A percentile compares a stretch with the other conserved stretches of the same genome.
phyloP scores from a whole-genome alignment of 2,888 invertebrate species.

The Lepidonotus clava region DNA sequence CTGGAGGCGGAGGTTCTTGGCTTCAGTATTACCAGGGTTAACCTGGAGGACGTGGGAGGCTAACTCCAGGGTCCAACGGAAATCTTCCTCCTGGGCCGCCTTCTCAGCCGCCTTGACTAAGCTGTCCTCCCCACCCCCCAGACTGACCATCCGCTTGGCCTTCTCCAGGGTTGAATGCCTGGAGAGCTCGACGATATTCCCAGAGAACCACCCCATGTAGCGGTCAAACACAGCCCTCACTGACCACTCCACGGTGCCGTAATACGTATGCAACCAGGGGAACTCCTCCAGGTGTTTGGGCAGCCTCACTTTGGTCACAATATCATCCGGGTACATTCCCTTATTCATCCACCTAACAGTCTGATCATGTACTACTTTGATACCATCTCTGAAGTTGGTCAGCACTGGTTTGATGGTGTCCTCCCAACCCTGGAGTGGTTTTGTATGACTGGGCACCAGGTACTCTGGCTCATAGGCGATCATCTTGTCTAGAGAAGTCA shows the following conservation, averaged over 20 bases:
- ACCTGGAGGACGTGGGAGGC: slow-evolving; percentile 64
- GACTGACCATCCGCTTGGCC: slow-evolving; percentile 66
- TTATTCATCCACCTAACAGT: slow-evolving; percentile 73
- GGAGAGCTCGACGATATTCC: slow-evolving; percentile 56
- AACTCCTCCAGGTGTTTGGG: slow-evolving; percentile 66
- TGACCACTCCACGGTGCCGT: slow-evolving; percentile 75
- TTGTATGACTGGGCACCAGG: slow-evolving; percentile 73
- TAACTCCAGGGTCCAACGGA: slow-evolving; percentile 73
- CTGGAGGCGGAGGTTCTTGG: slow-evolving; percentile 67
- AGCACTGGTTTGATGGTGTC: slow-evolving; percentile 49
- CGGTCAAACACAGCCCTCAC: slow-evolving; percentile 68
- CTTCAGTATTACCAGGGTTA: slow-evolving; percentile 63
- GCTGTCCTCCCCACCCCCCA: slow-evolving; percentile 66
- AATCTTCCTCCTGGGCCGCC: slow-evolving; percentile 68
- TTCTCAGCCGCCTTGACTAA: slow-evolving; percentile 58
- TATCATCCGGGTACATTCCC: slow-evolving; percentile 72
- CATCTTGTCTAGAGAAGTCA: slow-evolving; percentile 72
- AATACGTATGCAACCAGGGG: slow-evolving; percentile 71
- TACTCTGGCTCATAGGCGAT: slow-evolving; percentile 68
- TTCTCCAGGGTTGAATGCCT: slow-evolving; percentile 61
- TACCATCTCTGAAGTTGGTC: slow-evolving; percentile 69
- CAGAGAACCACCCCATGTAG: slow-evolving; percentile 64
- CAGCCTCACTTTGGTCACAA: slow-evolving; percentile 68
- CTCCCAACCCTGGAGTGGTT: slow-evolving; percentile 68
- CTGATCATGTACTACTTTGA: slow-evolving; percentile 76